Base-by-base conservation (phyloP, 2,113 vertebrate species). In the Mystacornis crossleyi region DNA sequence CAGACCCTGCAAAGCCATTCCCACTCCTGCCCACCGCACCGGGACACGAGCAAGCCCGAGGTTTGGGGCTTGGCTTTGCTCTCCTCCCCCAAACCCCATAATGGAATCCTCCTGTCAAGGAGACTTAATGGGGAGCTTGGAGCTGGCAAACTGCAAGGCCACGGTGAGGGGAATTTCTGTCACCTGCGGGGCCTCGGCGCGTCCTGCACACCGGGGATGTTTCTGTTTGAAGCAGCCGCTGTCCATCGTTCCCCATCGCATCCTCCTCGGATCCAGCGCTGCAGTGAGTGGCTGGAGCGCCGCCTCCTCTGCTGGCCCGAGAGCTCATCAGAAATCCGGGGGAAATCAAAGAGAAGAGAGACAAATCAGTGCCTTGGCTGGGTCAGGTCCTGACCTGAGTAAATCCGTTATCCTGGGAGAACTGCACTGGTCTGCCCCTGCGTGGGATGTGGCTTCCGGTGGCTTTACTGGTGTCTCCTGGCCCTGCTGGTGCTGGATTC, bases 171-270 rank as follows among this genome's bases (percentile, higher is more conserved):
- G 57, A 14, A 6, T 18, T 3, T 33, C 50, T 43, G n/a, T 1
- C 4, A 9, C 15, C 77, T n/a, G 4, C 24, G 14, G 42, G n/a
- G 42, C 28, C 36, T 14, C 42, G 9, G 47, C 5, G 0, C 9
- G 8, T 55, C 20, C 20, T 29, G 29, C 12, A 3, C 34, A 28
- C 10, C 20, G 64, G 26, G 62, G 21, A 12, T 2, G 12, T 18
- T 33, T 12, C 50, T 70, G n/a, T 24, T 16, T 4, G 8, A 28
- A 43, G 14, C 25, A 38, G 7, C 48, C 34, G 26, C 83, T 38
- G 12, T 3, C 40, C 40, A 0, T 21, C 58, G 0, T 1, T 0
- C 12, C 2, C 1, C 4, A 0, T 2, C 8, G 54, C 26, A 1
- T 14, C 36, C 53, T 4, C 25, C 18, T 13, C 3, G 33, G 8